Evolutionary conservation across 2,888 invertebrate genomes (phyloP).

Genomic region (Phymatocera aterrima): DNA sequence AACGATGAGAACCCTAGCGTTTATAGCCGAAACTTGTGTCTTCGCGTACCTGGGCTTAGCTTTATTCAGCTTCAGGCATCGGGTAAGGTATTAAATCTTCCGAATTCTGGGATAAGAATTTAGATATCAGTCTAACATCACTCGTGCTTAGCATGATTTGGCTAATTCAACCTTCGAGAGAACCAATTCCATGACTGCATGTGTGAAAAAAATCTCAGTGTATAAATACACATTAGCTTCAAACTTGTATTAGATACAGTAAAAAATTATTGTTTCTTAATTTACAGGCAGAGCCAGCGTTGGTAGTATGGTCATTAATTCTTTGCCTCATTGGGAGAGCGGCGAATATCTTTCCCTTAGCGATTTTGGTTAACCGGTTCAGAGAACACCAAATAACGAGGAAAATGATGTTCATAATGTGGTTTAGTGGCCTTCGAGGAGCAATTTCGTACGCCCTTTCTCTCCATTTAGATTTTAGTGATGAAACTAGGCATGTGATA

Average conservation of each 20-base stretch:
- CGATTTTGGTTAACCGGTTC: slow-evolving; percentile 95
- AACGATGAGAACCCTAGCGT: slow-evolving; percentile 97
- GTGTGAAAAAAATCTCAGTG: too few relatives aligned
- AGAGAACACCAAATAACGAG: slow-evolving; percentile 98
- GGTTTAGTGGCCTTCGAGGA: slow-evolving; percentile 97
- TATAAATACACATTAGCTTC: not conserved
- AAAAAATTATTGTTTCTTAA: slow-evolving; percentile 12
- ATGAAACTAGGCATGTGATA: slow-evolving; percentile 96
- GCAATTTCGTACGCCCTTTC: slow-evolving; percentile 99
- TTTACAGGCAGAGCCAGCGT: slow-evolving; percentile 82
- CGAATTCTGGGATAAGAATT: not conserved
- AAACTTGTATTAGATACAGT: not conserved
- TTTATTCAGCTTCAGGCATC: slow-evolving; percentile 95
- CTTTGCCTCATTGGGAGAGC: slow-evolving; percentile 95
- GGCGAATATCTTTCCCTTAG: slow-evolving; percentile 97
- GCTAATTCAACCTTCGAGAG: too few relatives aligned
- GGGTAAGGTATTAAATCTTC: slow-evolving; percentile 76
- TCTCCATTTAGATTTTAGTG: slow-evolving; percentile 94
- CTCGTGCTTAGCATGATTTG: too few relatives aligned
- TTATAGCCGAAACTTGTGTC: slow-evolving; percentile 98
- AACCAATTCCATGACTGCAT: too few relatives aligned
- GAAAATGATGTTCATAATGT: slow-evolving; percentile 99
- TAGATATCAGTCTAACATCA: not conserved
- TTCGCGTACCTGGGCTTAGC: slow-evolving; percentile 98
- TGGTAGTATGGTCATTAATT: slow-evolving; percentile 96